Base-by-base conservation (phyloP, 2,113 vertebrate species). In the Pandion haliaetus region DNA sequence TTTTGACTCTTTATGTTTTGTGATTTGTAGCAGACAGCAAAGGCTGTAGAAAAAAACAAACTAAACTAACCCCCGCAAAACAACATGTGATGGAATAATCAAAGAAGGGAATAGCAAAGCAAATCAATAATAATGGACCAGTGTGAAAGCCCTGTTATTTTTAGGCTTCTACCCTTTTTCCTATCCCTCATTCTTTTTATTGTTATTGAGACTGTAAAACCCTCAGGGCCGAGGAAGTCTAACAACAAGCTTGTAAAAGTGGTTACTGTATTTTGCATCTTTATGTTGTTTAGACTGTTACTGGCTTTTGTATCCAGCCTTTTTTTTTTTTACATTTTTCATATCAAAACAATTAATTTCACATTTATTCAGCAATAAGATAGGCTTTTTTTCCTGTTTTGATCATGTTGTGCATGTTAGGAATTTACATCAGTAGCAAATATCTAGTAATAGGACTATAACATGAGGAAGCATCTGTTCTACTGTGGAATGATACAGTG, bases 21-120 rank as follows among this genome's bases (percentile, higher is more conserved):
- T 65, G 24, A 69, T 87, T 91, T 76, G 8, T 44, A 69, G 15
- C 8, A 90, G 20, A 47, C 6, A 62, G 10, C 40, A 73, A 82
- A 82, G 18, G 18, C 1, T 82, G 26, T 8, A 69, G 10, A 8
- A 31, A n/a, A 74, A 58, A 59, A 15, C 4, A 45, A 24, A 4
- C 1, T 10, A 69, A 28, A 8, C 4, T 17, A 44, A 42, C 1
- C 1, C 4, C 19, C 7, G 1, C 3, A 24, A 44, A 58, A 10
- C 14, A n/a, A 8, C 2, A 19, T 9, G 11, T 67, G 38, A 55
- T 67, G 9, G 25, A 92, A 86, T 58, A 59, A 88, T 25, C 28
- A 61, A 79, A 63, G 16, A 5, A 85, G 17, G 4, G 12, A 77
- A 54, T 29, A 63, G 4, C 2, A 88, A 94, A 86, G 8, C 1